Percentiles rank a stretch among this genome's conserved stretches.
Evolutionary conservation across 2,797 vertebrate species (phyloP).

Genomic region (Sciurus vulgaris): DNA sequence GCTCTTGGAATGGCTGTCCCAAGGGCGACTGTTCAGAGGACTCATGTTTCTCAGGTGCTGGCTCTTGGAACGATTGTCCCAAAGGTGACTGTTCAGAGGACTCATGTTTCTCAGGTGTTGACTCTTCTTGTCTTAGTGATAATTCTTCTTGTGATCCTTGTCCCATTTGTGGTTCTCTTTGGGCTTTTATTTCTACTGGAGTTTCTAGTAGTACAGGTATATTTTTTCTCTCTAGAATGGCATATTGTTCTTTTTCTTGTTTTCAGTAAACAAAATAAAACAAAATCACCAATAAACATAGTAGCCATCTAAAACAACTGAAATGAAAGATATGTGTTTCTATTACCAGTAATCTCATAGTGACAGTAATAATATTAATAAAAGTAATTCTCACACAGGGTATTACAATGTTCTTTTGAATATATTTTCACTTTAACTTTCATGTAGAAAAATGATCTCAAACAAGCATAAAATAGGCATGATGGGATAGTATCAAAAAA

Average conservation of each 20-base stretch:
- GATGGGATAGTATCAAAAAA: background rate
- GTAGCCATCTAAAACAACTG: background rate
- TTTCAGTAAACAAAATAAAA: constrained; percentile 76
- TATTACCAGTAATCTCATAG: background rate
- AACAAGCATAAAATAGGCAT: background rate
- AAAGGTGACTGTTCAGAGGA: background rate
- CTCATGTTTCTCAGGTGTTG: background rate
- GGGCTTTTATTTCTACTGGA: background rate
- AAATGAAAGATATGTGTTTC: background rate
- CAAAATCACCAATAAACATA: constrained; percentile 52
- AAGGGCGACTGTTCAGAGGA: too few relatives aligned
- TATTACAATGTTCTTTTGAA: background rate
- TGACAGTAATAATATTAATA: background rate
- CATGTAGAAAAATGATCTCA: background rate
- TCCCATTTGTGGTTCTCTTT: background rate
- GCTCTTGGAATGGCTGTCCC: background rate
- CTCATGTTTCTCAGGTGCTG: too few relatives aligned
- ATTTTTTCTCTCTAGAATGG: constrained; percentile 20
- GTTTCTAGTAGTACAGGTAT: background rate
- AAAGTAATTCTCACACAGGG: background rate
- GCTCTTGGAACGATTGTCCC: background rate
- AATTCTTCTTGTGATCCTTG: background rate
- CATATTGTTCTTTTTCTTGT: constrained; percentile 70
- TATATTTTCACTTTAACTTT: background rate
- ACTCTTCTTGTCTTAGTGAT: background rate